Evolutionary conservation across 2,113 vertebrate genomes (phyloP), one percentile per base, ranked within the genome.

Genomic region (Tychaedon coryphoeus): DNA sequence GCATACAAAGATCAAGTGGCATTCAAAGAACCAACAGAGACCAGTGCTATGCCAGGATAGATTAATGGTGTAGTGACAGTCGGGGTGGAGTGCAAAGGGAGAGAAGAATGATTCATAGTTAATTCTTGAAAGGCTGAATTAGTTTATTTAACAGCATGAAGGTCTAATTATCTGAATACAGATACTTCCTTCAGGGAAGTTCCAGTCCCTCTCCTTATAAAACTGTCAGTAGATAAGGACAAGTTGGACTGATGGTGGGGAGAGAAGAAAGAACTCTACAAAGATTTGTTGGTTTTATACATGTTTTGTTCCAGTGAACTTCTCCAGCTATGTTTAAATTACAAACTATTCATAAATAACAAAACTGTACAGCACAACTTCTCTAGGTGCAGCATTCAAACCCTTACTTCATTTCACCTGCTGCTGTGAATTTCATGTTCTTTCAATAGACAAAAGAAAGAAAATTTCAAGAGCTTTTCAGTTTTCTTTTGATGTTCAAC

Each of bases 381-480:
- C 31, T 89, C 60, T 74, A 61, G 64, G 53, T 84, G 28, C 25
- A 74, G 19, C 9, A 33, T 71, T 69, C 28, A 67, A 81, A 22
- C 42, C 77, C 64, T 62, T 42, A 19, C 10, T 71, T 78, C 33
- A 36, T 73, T 84, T 91, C 73, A 66, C 83, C 80, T 81, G 65
- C 69, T 92, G 60, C 48, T 93, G 76, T 86, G 86, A 91, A 60
- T 81, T 88, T 42, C n/a, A 13, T 11, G 31, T 4, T 86, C 31
- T 91, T 92, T 64, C 87, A 93, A 60, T 19, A 92, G 76, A 91
- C 17, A 8, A 56, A 76, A 80, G 42, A 86, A 90, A 69, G 45
- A 81, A 71, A 65, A 81, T 74, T 74, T 40, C 47, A 70, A 64
- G 26, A 88, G 19, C 26, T 58, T 80, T 51, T 6, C 3, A 6